These are phyloP conservation scores for Cryptocephalus moraei DNA, from an alignment of 2,888 invertebrate species.

Conservation along the genomic window DNA sequence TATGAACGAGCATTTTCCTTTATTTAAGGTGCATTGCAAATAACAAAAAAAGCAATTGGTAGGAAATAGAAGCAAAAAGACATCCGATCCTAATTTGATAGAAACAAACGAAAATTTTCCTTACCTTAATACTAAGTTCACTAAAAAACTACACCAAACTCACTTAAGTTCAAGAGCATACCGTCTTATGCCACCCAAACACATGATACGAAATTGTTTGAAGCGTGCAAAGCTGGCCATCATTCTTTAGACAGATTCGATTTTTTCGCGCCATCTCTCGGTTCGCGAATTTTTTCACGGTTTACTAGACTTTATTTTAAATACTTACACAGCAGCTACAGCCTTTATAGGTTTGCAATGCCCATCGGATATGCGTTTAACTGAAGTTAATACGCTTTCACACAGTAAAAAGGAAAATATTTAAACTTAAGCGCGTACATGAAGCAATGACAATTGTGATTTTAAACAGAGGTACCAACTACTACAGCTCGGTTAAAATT, in stretches of 20 bases:
- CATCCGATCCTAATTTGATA: slow-evolving; percentile 7
- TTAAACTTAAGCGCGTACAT: no score
- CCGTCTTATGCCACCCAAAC: slow-evolving; percentile 41
- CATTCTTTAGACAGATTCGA: slow-evolving; percentile 17
- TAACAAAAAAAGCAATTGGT: slow-evolving; percentile 6
- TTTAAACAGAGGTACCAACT: no score
- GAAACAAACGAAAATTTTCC: slow-evolving; percentile 15
- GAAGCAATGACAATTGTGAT: no score
- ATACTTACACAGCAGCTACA: background rate
- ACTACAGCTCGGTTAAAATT: no score
- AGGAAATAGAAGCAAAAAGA: slow-evolving; percentile 4
- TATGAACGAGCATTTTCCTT: slow-evolving; percentile 28
- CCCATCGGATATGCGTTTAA: no score
- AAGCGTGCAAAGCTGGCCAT: slow-evolving; percentile 28
- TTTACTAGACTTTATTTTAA: background rate
- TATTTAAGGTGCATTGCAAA: slow-evolving; percentile 7
- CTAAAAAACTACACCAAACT: slow-evolving; percentile 24
- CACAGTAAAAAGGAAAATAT: no score
- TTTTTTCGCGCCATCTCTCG: slow-evolving; percentile 19
- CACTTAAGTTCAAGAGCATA: slow-evolving; percentile 27
- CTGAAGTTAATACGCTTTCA: no score
- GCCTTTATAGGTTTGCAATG: no score
- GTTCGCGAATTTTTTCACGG: background rate
- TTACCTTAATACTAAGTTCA: slow-evolving; percentile 30
- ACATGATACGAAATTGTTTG: slow-evolving; percentile 32